These are phyloP conservation scores for Cephonodes hylas DNA, from an alignment of 2,888 invertebrate species.

Conservation along the genomic window DNA sequence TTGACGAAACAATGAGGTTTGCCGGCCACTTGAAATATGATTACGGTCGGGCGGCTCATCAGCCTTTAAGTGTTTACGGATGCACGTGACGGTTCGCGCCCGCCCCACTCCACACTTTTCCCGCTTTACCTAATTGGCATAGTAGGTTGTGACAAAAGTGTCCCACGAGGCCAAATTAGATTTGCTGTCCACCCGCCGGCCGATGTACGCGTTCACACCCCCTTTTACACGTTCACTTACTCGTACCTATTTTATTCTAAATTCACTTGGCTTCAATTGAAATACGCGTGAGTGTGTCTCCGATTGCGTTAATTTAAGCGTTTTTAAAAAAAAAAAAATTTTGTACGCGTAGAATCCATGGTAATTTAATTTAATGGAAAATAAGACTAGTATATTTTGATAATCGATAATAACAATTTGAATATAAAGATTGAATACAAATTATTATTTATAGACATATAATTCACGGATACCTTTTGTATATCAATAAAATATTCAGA, in stretches of 20 bases:
- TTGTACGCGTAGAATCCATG: no score
- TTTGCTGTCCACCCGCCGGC: slow-evolving; percentile 43
- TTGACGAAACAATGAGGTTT: slow-evolving; percentile 54
- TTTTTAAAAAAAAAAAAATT: neutral
- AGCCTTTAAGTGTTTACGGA: slow-evolving; percentile 64
- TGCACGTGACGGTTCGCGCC: slow-evolving; percentile 53
- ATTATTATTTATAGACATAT: no score
- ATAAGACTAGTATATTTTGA: no score
- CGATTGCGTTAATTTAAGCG: slow-evolving; percentile 35
- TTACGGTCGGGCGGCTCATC: slow-evolving; percentile 58
- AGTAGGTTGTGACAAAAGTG: slow-evolving; percentile 69
- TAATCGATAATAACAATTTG: no score
- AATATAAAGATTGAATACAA: no score
- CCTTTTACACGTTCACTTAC: no score
- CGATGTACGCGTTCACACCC: slow-evolving; percentile 33
- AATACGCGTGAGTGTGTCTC: slow-evolving; percentile 52
- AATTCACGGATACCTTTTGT: neutral
- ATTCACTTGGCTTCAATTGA: slow-evolving; percentile 70
- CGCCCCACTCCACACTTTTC: slow-evolving; percentile 14
- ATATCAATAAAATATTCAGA: neutral
- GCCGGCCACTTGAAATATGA: slow-evolving; percentile 60
- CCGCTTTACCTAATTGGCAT: slow-evolving; percentile 74
- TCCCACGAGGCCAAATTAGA: slow-evolving; percentile 67
- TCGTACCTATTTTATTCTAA: slow-evolving; percentile 73
- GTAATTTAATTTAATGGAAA: no score